phyloP scores from a whole-genome alignment of 2,797 vertebrate genomes.

The Menidia menidia region DNA sequence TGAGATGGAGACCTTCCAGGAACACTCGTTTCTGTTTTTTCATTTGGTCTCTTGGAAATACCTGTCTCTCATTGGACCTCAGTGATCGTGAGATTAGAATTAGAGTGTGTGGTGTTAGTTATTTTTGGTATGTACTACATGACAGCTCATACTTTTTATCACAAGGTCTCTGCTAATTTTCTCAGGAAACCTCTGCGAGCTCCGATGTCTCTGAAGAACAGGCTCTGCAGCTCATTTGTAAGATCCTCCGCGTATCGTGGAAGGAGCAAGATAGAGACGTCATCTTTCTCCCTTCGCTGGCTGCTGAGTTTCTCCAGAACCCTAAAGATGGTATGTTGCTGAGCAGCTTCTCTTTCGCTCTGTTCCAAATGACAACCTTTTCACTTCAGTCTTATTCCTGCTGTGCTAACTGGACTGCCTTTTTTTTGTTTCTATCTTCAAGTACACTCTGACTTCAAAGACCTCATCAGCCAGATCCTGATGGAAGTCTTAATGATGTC shows the following conservation, averaged over 20 bases:
- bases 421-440: neutral
- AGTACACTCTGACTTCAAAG: constrained; percentile 98
- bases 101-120: neutral
- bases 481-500: constrained; percentile 99
- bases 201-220: constrained; percentile 96
- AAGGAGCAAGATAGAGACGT: constrained; percentile 97
- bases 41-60: neutral
- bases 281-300: constrained; percentile 94
- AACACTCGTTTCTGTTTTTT: constrained; percentile 28
- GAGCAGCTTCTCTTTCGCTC: neutral
- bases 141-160: neutral
- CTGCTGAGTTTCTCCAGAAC: constrained; percentile 93
- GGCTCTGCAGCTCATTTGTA: constrained; percentile 97
- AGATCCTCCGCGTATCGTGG: constrained; percentile 99
- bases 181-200: constrained; percentile 89
- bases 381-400: neutral
- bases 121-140: neutral
- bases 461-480: constrained; percentile 97
- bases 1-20: constrained; percentile 40
- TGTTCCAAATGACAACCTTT: neutral
- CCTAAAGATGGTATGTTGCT: constrained; percentile 90
- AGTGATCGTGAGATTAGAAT: neutral
- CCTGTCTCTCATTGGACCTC: neutral
- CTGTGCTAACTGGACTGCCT: neutral
- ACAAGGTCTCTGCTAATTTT: neutral